Base-by-base conservation (phyloP, 2,888 invertebrate species). In the Holacanthella duospinosa region DNA sequence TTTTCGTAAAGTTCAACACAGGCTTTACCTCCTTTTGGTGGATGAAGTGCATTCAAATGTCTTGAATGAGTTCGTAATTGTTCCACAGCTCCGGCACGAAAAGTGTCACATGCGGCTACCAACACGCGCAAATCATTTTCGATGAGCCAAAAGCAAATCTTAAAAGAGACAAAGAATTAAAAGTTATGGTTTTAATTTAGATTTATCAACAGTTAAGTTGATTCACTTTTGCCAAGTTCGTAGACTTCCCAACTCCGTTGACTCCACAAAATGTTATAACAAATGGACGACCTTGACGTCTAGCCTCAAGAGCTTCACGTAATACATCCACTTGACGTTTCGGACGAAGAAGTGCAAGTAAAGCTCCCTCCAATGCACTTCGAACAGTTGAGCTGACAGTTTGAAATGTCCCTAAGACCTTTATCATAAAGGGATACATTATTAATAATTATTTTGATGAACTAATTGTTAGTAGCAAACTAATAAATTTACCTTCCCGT, bases 41-140 rank as follows among this genome's bases (percentile, higher is more conserved):
- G 93, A 79, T 97, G 97, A 65, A 99, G 80, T 6, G 94, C 93
- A 79, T 94, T 95, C 73, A 99, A 82, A 74, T 93, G 93, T 0
- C 89, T 81, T 65, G 86, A 88, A 79, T 99, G 99, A 0, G 99
- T 99, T 44, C 96, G 84, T 71, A 99, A 81, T 77, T 99, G 99
- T 77, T 99, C 99, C 0, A 99, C 99, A 27, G 99, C 99, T 64
- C 99, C 99, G 1, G 99, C 97, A 74, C 97, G 85, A 82, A 99
- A 99, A 53, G 99, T 99, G 80, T 99, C 99, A 77, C 99, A 97
- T 25, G 99, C 99, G 6, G 99, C 99, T 68, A 99, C 96, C 75
- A 99, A 80, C 43, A 99, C 99, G 43, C 88, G 86, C 77, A 94
- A 85, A 74, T 91, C 89, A 78, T 99, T 99, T 80, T 99, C 97